Evolutionary conservation across 2,888 invertebrate genomes (phyloP).

Genomic region (Leptinotarsa peninsularis): DNA sequence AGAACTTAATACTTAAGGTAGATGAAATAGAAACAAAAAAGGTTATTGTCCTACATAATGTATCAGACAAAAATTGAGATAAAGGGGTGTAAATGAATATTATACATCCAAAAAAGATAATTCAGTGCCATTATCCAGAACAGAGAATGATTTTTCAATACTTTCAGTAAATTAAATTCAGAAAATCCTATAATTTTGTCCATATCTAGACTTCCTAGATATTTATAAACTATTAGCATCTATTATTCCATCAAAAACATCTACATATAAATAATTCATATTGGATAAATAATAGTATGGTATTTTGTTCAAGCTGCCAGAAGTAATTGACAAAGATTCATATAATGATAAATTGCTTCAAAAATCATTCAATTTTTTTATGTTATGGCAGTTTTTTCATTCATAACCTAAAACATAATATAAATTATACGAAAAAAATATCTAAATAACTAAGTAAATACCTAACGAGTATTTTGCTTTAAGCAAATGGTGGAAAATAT

Average conservation of each 20-base stretch:
- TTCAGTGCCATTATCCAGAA: too few species aligned
- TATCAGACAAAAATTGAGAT: not conserved
- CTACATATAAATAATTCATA: not conserved
- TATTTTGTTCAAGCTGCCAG: not conserved
- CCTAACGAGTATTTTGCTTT: slow-evolving; percentile 40
- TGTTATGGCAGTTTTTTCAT: slow-evolving; percentile 25
- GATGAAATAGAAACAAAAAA: not conserved
- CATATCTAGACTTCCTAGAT: too few species aligned
- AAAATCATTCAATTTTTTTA: not conserved
- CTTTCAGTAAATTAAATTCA: not conserved
- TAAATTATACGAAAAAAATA: slow-evolving; percentile 12
- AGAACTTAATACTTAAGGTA: not conserved
- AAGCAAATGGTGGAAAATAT: slow-evolving; percentile 34
- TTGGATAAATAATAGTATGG: not conserved
- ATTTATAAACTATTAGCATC: too few species aligned
- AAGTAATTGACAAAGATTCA: not conserved
- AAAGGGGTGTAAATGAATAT: not conserved
- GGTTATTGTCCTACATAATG: slow-evolving; percentile 9
- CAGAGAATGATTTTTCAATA: too few species aligned
- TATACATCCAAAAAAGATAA: not conserved
- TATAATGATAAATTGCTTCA: not conserved
- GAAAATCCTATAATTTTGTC: not conserved
- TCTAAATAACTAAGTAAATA: slow-evolving; percentile 39
- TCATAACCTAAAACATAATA: not conserved
- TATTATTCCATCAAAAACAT: too few species aligned